A percentile compares a stretch with the other conserved stretches of the same genome.
These are phyloP conservation scores for Myoxocephalus aenaeus DNA, from an alignment of 2,797 vertebrate genomes.

Conservation along the genomic window DNA sequence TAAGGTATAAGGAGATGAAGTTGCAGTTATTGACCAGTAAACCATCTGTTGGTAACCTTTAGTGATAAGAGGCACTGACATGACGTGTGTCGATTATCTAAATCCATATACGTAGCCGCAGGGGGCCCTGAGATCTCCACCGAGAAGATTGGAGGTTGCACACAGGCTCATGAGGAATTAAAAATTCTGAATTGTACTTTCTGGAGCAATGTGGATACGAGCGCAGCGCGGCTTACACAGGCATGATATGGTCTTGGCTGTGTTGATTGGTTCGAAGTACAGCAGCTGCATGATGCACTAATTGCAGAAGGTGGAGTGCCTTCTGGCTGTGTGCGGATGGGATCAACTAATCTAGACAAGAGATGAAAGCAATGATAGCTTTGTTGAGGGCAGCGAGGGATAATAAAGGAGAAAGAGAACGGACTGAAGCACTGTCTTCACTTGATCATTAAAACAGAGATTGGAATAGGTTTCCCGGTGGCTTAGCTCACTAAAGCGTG, in stretches of 20 bases:
- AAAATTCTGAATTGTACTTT: conserved; percentile 23
- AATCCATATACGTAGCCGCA: background rate
- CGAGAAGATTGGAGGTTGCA: conserved; percentile 28
- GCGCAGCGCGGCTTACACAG: conserved; percentile 8
- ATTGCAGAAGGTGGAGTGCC: conserved; percentile 47
- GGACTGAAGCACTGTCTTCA: conserved; percentile 28
- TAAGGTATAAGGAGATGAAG: background rate
- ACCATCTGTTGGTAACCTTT: background rate
- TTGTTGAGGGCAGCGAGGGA: conserved; percentile 56
- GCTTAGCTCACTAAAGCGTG: conserved; percentile 53
- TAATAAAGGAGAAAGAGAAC: conserved; percentile 57
- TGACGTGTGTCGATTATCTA: background rate
- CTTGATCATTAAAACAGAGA: conserved; percentile 67
- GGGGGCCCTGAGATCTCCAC: background rate
- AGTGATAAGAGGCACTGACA: background rate
- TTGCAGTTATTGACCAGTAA: background rate
- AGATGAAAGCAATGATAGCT: conserved; percentile 66
- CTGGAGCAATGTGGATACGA: conserved; percentile 14
- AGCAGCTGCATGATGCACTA: conserved; percentile 45
- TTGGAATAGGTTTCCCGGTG: conserved; percentile 33
- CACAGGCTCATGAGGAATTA: conserved; percentile 32
- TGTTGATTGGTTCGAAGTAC: conserved; percentile 21
- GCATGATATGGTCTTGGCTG: conserved; percentile 16
- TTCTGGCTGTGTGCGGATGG: conserved; percentile 32
- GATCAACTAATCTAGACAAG: conserved; percentile 49